A percentile compares a stretch with the other conserved stretches of the same genome.
Evolutionary conservation across 2,113 vertebrate genomes (phyloP).

Genomic region (Syngnathoides biaculeatus): DNA sequence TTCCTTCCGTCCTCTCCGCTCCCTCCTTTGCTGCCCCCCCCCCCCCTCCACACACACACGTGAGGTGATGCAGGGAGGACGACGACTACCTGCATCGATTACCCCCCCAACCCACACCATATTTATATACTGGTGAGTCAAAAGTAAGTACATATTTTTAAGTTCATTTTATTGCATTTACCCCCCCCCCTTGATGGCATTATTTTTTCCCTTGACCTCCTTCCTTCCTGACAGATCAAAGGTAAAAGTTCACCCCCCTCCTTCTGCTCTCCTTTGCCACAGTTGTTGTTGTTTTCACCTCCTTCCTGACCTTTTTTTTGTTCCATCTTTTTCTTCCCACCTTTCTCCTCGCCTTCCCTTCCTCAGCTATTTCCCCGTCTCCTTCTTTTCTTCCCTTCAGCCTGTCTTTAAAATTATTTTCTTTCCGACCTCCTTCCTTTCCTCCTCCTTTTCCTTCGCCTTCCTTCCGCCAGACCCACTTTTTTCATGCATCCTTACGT

Average conservation of each 20-base stretch:
- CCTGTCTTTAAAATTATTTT: no score
- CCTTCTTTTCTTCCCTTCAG: neutral
- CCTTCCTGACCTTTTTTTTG: neutral
- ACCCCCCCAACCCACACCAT: neutral
- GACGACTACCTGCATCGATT: slow-evolving; percentile 1
- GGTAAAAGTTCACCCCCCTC: no score
- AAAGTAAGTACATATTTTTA: neutral
- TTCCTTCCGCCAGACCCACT: no score
- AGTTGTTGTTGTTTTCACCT: no score
- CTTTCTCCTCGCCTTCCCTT: neutral
- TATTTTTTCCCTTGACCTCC: neutral
- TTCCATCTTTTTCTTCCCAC: neutral
- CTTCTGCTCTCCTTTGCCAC: no score
- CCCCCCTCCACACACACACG: slow-evolving; percentile 28
- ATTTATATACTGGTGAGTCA: neutral
- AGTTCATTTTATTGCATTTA: neutral
- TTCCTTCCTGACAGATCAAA: no score
- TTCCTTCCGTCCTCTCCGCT: slow-evolving; percentile 9
- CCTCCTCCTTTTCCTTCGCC: neutral
- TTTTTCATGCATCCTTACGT: no score
- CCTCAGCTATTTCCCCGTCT: no score
- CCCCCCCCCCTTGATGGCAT: neutral
- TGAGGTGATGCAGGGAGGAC: slow-evolving; percentile 1
- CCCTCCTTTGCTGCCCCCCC: slow-evolving; percentile 8
- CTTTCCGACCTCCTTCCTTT: neutral